Base-by-base conservation (phyloP, 2,797 vertebrate species). In the Megalops cyprinoides region DNA sequence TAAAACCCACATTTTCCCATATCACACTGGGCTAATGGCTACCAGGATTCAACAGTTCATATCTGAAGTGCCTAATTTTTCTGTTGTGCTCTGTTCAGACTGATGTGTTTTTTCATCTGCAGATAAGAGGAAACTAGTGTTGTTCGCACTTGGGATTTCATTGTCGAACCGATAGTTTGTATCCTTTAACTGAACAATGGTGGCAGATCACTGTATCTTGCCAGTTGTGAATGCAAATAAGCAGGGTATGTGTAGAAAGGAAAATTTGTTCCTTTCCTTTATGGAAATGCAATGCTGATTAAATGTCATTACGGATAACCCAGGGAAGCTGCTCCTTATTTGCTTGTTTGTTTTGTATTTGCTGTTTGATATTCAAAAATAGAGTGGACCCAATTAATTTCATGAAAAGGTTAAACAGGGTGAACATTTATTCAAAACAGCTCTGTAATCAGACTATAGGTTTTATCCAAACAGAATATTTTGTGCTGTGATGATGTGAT, bases 131-230 rank as follows among this genome's bases (percentile, higher is more conserved):
- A 58, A 55, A 51, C 51, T 39, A 39, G 9, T 77, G 53, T n/a
- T n/a, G n/a, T 77, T 56, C 56, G 75, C 75, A 31, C 75, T 34
- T 53, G 51, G 51, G 75, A 77, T 77, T 77, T 77, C 34, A 18
- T 34, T 44, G 74, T 51, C 12, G 12, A 53, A 31, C 74, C 74
- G 15, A 53, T 46, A 58, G 18, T 39, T 77, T 55, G 14, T 55
- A 55, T 58, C 34, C 34, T 56, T 14, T 77, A 42, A 55, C 53
- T 77, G 75, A 39, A n/a, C 74, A 55, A 56, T 77, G 20, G 55
- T 31, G 28, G 75, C 7, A 37, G 51, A 20, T 76, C 25, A 31
- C n/a, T 28, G n/a, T 20, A 51, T 75, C 31, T 53, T 31, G 69
- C 42, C 69, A 73, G 42, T 44, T 46, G n/a, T 44, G n/a, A 73